Evolutionary conservation across 2,888 invertebrate species (phyloP).

Genomic region (Neria commutata): DNA sequence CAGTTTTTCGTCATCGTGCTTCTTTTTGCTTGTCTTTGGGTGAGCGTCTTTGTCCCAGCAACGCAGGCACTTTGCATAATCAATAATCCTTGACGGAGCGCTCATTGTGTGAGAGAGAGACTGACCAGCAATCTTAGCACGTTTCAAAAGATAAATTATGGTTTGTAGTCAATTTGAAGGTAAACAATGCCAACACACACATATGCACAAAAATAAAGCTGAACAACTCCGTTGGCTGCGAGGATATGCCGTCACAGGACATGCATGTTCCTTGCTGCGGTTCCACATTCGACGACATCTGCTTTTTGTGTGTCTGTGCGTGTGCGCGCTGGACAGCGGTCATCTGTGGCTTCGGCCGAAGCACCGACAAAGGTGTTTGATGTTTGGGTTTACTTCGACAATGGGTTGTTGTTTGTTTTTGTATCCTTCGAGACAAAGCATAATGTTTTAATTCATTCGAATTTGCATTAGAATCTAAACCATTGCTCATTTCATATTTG

Average conservation of each 20-base stretch:
- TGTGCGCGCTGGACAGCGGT: slow-evolving; percentile 5
- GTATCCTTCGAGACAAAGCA: slow-evolving; percentile 11
- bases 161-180: slow-evolving; percentile 59
- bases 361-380: slow-evolving; percentile 1
- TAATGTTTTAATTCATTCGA: too few relatives aligned
- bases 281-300: slow-evolving; percentile 25
- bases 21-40: slow-evolving; percentile 12
- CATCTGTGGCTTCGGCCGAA: neutral
- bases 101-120: slow-evolving; percentile 48
- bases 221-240: slow-evolving; percentile 7
- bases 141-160: slow-evolving; percentile 59
- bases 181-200: slow-evolving; percentile 48
- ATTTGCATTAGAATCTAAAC: too few relatives aligned
- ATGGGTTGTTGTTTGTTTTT: slow-evolving; percentile 20
- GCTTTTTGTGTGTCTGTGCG: slow-evolving; percentile 23
- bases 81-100: slow-evolving; percentile 58
- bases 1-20: slow-evolving; percentile 29
- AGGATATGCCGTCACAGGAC: slow-evolving; percentile 13
- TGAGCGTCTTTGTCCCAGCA: slow-evolving; percentile 39
- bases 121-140: slow-evolving; percentile 51
- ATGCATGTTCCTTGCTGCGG: slow-evolving; percentile 1
- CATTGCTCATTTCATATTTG: too few relatives aligned
- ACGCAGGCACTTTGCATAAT: slow-evolving; percentile 56
- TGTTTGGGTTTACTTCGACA: slow-evolving; percentile 3
- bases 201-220: slow-evolving; percentile 28